Conservation (phyloP, 2,113 vertebrate species). For the Passer domesticus region DNA sequence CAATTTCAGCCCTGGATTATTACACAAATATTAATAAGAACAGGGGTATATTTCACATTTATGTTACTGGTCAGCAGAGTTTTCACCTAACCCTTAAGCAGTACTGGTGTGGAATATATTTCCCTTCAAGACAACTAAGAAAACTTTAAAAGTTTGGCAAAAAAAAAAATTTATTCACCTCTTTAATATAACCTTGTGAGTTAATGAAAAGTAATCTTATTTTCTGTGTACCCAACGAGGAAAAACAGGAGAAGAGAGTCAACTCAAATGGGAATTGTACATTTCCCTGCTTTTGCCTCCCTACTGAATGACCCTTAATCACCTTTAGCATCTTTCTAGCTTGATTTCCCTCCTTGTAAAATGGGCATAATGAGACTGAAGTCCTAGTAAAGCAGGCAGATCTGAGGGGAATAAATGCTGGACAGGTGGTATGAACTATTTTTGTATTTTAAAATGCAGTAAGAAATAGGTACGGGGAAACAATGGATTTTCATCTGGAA, state of each 20-base stretch:
- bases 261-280: neutral
- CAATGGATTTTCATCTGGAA: neutral
- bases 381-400: neutral
- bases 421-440: neutral
- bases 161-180: neutral
- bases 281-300: neutral
- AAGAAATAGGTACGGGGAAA: neutral
- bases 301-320: neutral
- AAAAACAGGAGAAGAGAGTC: neutral
- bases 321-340: neutral
- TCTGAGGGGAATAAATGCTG: neutral
- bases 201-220: neutral
- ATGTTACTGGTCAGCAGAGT: neutral
- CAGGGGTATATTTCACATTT: neutral
- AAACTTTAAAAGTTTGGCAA: neutral
- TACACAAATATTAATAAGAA: slow-evolving; percentile 34
- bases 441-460: neutral
- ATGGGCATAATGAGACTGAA: neutral
- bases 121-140: neutral
- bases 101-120: neutral
- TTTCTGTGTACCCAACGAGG: neutral
- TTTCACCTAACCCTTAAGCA: neutral
- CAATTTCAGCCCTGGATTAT: neutral
- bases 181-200: neutral
- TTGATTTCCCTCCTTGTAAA: neutral